phyloP scores from a whole-genome alignment of 2,113 vertebrate genomes.

The Plecturocebus donacophilus region DNA sequence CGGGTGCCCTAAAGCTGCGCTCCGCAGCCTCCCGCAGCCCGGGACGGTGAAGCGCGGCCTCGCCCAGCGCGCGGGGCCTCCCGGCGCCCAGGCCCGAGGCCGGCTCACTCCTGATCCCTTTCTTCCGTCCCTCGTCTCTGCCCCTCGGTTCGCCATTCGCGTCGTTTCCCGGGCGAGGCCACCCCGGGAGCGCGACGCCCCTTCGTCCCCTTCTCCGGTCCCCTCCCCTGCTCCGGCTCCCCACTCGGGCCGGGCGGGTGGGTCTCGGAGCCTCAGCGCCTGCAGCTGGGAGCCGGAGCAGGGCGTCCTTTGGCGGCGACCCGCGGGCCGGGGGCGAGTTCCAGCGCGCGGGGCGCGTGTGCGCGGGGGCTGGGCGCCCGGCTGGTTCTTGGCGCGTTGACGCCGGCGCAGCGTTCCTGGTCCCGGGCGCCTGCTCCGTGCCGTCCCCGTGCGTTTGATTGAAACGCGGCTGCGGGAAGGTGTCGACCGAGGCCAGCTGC shows the following conservation, averaged over 20 bases:
- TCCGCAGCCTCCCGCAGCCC: too few relatives aligned
- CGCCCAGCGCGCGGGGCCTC: fast-evolving
- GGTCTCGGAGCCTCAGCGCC: fast-evolving
- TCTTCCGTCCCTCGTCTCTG: fast-evolving
- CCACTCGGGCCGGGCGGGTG: background rate
- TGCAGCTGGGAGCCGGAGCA: background rate
- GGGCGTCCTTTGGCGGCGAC: fast-evolving
- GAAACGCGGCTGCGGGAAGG: background rate
- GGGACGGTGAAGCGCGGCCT: fast-evolving
- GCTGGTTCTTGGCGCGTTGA: conserved; percentile 9
- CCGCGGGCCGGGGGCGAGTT: background rate
- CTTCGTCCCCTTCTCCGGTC: fast-evolving
- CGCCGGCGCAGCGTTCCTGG: background rate
- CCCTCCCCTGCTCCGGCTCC: background rate
- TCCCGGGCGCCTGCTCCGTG: conserved; percentile 9
- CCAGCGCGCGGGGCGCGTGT: background rate
- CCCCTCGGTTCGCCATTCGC: too few relatives aligned
- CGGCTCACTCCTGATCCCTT: fast-evolving
- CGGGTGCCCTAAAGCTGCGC: background rate
- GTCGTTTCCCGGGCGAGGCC: background rate
- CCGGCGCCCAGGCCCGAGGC: background rate
- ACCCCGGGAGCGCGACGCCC: background rate
- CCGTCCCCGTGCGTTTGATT: conserved; percentile 43
- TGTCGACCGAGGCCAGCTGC: background rate
- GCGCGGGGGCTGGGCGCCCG: background rate